These are phyloP conservation scores for Littorina saxatilis DNA, from an alignment of 1,140 invertebrate species.

Conservation along the genomic window DNA sequence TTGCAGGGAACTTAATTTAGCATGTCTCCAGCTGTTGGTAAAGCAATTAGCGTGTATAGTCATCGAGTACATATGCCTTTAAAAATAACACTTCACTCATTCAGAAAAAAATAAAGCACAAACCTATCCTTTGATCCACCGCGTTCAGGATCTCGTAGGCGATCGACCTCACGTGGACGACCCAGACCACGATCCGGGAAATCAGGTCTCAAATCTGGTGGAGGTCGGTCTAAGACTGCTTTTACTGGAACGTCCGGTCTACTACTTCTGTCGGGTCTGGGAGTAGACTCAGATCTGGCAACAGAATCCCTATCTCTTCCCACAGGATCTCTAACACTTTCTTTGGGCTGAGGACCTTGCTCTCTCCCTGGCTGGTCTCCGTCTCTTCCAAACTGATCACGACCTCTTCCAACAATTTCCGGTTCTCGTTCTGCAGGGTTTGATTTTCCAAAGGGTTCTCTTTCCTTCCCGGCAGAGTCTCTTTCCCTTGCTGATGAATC, in stretches of 20 bases:
- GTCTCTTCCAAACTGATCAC: slow-evolving; percentile 9
- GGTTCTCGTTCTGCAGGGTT: neutral
- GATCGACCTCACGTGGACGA: neutral
- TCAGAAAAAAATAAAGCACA: neutral
- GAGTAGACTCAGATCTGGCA: neutral
- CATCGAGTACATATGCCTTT: too few relatives aligned
- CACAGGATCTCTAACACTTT: neutral
- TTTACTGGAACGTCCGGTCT: slow-evolving; percentile 5
- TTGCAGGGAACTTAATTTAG: too few relatives aligned
- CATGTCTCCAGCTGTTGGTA: too few relatives aligned
- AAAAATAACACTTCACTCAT: too few relatives aligned
- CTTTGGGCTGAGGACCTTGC: too few relatives aligned
- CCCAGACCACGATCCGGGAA: neutral
- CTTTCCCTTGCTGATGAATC: neutral
- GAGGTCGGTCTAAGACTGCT: neutral
- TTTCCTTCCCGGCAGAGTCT: slow-evolving; percentile 2
- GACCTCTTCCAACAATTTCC: neutral
- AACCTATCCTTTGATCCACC: slow-evolving; percentile 8
- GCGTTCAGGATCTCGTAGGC: neutral
- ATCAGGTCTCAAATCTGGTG: neutral
- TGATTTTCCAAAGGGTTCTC: neutral
- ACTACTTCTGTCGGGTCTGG: slow-evolving; percentile 3
- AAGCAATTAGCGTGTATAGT: too few relatives aligned
- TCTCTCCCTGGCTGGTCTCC: neutral
- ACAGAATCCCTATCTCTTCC: neutral